Base-by-base conservation (phyloP, 2,888 invertebrate species). In the Oscheius sp. region DNA sequence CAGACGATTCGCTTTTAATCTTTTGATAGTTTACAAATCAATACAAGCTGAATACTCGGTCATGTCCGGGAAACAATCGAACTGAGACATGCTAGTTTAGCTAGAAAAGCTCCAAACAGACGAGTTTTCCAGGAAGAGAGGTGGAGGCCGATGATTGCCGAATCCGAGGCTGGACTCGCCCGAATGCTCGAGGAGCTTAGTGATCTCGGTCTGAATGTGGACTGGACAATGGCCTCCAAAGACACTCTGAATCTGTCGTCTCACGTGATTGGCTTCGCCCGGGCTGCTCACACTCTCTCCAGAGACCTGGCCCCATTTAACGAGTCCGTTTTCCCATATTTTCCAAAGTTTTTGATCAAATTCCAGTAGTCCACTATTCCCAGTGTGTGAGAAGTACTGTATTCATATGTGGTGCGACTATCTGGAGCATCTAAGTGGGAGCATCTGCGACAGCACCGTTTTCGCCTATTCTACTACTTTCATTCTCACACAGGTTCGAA, bases 61-160 rank as follows among this genome's bases (percentile, higher is more conserved):
- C 21, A 21, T 21, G 21, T 21, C 21, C 21, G 21, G 21, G 21
- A 21, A 21, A 21, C 21, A 21, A 21, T 21, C 21, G 0, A 21
- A 21, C 21, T 21, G 21, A 21, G 21, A 21, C 21, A 21, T 21
- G 21, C 21, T 21, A 21, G 21, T 21, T 21, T 21, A 21, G 21
- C 21, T 21, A 21, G 21, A 0, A 0, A 0, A 21, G 21, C 21
- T 21, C 21, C 21, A 21, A 21, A 21, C 21, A 21, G 21, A 21
- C 21, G 21, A 21, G 1, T 29, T n/a, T 79, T 79, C 68, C 90
- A 93, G 71, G 95, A 96, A 89, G 96, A 96, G 87, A 93, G 93
- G 80, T 96, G 96, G 95, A 93, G 93, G 50, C 94, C 94, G 1
- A 89, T 90, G 80, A 94, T 95, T 90, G 92, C 94, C 89, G 93